Evolutionary conservation across 2,888 invertebrate species (phyloP).

Genomic region (Pandemis corylana): DNA sequence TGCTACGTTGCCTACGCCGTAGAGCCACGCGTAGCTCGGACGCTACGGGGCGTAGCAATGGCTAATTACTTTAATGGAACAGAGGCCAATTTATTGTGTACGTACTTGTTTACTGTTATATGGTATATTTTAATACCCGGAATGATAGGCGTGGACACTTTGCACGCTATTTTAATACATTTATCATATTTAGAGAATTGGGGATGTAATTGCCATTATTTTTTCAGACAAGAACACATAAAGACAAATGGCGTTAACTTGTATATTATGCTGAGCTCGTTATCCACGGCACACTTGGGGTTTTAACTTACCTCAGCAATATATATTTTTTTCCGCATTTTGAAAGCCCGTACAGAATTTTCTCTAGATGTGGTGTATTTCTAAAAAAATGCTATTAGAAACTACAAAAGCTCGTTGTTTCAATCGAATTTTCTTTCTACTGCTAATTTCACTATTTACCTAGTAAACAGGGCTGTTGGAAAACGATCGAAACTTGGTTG

Average conservation of each 20-base stretch:
- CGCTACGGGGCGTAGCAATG: conserved; percentile 37
- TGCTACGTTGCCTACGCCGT: conserved; percentile 39
- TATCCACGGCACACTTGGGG: background rate
- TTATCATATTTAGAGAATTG: background rate
- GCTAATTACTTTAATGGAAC: conserved; percentile 39
- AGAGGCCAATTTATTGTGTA: conserved; percentile 25
- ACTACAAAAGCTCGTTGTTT: too few relatives aligned
- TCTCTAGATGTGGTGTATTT: too few relatives aligned
- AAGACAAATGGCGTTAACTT: background rate
- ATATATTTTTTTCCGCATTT: too few relatives aligned
- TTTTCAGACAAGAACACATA: background rate
- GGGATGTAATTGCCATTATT: background rate
- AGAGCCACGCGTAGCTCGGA: conserved; percentile 26
- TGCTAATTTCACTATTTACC: background rate
- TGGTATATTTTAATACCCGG: background rate
- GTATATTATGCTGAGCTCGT: background rate
- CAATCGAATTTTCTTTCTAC: background rate
- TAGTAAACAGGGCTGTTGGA: background rate
- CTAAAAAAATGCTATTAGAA: too few relatives aligned
- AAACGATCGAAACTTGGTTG: background rate
- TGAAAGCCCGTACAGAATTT: too few relatives aligned
- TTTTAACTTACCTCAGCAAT: too few relatives aligned
- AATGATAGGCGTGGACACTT: conserved; percentile 21
- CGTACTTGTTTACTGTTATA: conserved; percentile 24
- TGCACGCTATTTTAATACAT: background rate